Percentiles rank a stretch among this genome's conserved stretches.
These are phyloP conservation scores for Drosophila nigrodunni DNA, from an alignment of 1,140 invertebrate species.

Conservation along the genomic window DNA sequence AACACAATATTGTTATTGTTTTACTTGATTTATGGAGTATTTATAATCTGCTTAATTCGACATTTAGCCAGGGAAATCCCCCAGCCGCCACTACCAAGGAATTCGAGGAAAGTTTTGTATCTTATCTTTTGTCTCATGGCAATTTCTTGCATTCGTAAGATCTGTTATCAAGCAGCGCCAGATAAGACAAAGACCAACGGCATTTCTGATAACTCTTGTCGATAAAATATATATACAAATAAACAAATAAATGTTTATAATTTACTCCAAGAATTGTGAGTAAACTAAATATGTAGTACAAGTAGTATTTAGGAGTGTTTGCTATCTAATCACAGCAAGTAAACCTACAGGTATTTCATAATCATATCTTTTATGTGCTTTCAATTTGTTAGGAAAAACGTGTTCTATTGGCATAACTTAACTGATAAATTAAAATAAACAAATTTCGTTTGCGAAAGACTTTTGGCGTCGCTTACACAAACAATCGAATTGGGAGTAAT, in stretches of 20 bases:
- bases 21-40: slow-evolving; percentile 57
- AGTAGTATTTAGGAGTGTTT: slow-evolving; percentile 25
- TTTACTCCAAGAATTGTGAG: slow-evolving; percentile 15
- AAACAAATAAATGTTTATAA: slow-evolving; percentile 64
- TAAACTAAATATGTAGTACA: slow-evolving; percentile 25
- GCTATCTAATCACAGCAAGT: slow-evolving; percentile 63
- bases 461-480: slow-evolving; percentile 39
- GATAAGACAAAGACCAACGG: slow-evolving; percentile 48
- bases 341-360: slow-evolving; percentile 47
- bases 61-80: neutral
- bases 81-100: neutral
- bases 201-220: slow-evolving; percentile 44
- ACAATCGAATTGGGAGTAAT: neutral
- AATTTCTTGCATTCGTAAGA: slow-evolving; percentile 36
- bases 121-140: slow-evolving; percentile 37
- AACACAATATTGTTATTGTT: slow-evolving; percentile 38
- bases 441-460: slow-evolving; percentile 6
- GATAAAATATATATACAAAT: slow-evolving; percentile 60
- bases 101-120: slow-evolving; percentile 38
- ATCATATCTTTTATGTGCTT: slow-evolving; percentile 36
- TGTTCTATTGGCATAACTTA: slow-evolving; percentile 35
- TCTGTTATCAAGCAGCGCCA: slow-evolving; percentile 43
- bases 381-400: neutral
- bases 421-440: slow-evolving; percentile 45
- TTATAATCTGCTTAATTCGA: neutral